Conservation (phyloP, 2,888 invertebrate genomes). For the Agrotis puta region DNA sequence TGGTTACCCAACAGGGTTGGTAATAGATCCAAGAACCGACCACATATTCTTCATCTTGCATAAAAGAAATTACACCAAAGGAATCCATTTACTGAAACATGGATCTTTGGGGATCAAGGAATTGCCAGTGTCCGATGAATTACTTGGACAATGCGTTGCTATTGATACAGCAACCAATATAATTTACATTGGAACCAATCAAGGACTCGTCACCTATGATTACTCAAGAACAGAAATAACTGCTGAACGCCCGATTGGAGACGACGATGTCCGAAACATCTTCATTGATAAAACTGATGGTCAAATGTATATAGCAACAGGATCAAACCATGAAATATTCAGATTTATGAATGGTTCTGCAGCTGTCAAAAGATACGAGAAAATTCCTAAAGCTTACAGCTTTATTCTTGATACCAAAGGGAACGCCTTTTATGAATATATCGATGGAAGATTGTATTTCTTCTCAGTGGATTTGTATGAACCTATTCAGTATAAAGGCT, state of each 20-base stretch:
- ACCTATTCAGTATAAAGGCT: slow-evolving; percentile 87
- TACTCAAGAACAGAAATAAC: slow-evolving; percentile 81
- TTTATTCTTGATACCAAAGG: slow-evolving; percentile 83
- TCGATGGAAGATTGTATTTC: slow-evolving; percentile 86
- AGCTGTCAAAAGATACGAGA: slow-evolving; percentile 84
- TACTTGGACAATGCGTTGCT: slow-evolving; percentile 84
- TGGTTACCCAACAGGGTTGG: slow-evolving; percentile 85
- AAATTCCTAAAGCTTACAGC: slow-evolving; percentile 84
- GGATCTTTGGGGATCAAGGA: slow-evolving; percentile 85
- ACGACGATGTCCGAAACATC: slow-evolving; percentile 84
- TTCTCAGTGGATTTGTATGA: slow-evolving; percentile 82
- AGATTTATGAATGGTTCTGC: slow-evolving; percentile 84
- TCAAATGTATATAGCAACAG: slow-evolving; percentile 86
- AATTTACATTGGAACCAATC: slow-evolving; percentile 86
- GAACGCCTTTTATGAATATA: slow-evolving; percentile 84
- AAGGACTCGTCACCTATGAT: slow-evolving; percentile 84
- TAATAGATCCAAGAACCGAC: slow-evolving; percentile 83
- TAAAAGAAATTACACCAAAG: slow-evolving; percentile 86
- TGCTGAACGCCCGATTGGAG: slow-evolving; percentile 85
- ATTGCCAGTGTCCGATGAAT: slow-evolving; percentile 82
- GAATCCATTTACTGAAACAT: slow-evolving; percentile 83
- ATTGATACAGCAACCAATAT: slow-evolving; percentile 77
- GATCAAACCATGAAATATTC: slow-evolving; percentile 83
- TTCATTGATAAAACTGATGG: slow-evolving; percentile 84
- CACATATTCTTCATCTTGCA: slow-evolving; percentile 86